Percentiles rank a stretch among this genome's conserved stretches.
Conservation (phyloP, 2,888 invertebrate genomes). For the Cephus sareptanus region DNA sequence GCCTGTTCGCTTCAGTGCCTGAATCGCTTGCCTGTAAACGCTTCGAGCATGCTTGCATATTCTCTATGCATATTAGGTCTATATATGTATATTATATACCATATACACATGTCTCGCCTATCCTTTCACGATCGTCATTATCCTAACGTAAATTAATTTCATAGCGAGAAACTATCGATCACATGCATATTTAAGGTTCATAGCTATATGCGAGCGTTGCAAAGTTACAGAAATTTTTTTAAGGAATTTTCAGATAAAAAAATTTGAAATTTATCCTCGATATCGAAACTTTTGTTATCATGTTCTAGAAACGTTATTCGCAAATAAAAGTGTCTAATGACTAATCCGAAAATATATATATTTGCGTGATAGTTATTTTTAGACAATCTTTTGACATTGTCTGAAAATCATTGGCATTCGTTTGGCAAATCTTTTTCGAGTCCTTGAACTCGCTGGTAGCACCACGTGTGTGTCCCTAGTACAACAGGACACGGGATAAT, state of each 20-base stretch:
- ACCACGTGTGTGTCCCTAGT: not conserved
- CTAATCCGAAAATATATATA: not conserved
- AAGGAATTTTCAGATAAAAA: not conserved
- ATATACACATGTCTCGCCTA: not conserved
- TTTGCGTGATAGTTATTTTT: not conserved
- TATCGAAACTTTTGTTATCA: not conserved
- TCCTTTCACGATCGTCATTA: not conserved
- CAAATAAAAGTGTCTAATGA: not conserved
- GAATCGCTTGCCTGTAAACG: conserved; percentile 1
- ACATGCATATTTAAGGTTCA: not conserved
- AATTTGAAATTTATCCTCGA: not conserved
- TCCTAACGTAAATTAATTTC: not conserved
- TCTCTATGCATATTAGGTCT: not conserved
- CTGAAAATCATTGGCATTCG: not conserved
- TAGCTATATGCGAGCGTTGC: not conserved
- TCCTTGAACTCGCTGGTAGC: not conserved
- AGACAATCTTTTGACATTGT: not conserved
- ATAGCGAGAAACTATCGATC: not conserved
- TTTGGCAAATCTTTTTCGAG: not conserved
- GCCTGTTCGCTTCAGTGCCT: conserved; percentile 2
- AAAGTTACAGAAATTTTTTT: not conserved
- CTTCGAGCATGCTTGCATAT: not conserved
- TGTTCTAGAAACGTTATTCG: not conserved
- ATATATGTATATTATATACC: not conserved
- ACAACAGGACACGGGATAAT: not conserved